These are phyloP conservation scores for Porites rus DNA, from an alignment of 92 coral and sea anemone genomes.

Conservation along the genomic window DNA sequence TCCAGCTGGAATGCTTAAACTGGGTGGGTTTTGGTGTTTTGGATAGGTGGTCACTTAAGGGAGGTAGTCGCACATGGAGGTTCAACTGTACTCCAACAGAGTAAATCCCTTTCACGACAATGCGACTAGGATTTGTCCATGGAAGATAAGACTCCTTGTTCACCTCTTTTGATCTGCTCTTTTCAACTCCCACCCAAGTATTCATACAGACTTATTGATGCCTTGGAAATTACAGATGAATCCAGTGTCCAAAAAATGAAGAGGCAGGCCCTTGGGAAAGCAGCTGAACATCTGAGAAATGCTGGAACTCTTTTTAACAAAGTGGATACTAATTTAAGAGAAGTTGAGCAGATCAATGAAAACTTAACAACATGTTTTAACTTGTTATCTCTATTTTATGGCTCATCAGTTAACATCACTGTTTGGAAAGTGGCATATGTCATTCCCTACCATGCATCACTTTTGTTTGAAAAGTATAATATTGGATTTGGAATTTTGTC, in stretches of 20 bases:
- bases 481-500: constrained; percentile 64
- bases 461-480: constrained; percentile 53
- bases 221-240: constrained; percentile 44
- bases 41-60: too few relatives aligned
- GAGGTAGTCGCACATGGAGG: too few relatives aligned
- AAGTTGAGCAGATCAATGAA: constrained; percentile 36
- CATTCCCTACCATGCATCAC: constrained; percentile 66
- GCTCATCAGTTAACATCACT: constrained; percentile 40
- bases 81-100: too few relatives aligned
- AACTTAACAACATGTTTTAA: constrained; percentile 49
- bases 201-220: constrained; percentile 64
- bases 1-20: too few relatives aligned
- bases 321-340: constrained; percentile 48
- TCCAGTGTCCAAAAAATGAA: constrained; percentile 47
- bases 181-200: too few relatives aligned
- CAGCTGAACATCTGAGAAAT: constrained; percentile 56
- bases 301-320: constrained; percentile 69
- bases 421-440: constrained; percentile 74
- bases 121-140: too few relatives aligned
- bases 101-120: too few relatives aligned
- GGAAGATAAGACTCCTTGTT: too few relatives aligned
- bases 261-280: constrained; percentile 61
- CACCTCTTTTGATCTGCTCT: too few relatives aligned
- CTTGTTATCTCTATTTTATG: constrained; percentile 48
- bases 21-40: too few relatives aligned